phyloP scores from a whole-genome alignment of 1,140 invertebrate genomes.

The Drosophila littoralis region DNA sequence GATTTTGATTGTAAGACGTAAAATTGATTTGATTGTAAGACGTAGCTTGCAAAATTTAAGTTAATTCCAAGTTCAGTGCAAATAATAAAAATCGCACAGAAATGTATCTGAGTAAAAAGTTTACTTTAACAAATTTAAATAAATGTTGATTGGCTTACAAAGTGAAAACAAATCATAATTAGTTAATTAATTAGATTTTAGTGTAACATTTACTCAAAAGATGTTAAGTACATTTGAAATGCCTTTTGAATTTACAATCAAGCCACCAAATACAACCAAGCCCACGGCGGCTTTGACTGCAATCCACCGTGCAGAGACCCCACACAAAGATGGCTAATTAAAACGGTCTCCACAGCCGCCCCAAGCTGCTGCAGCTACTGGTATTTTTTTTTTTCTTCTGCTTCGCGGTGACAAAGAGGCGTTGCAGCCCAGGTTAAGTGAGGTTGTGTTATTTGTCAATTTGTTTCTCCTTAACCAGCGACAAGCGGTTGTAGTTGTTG shows the following conservation, averaged over 20 bases:
- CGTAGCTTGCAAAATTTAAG: not conserved
- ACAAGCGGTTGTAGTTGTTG: slow-evolving; percentile 44
- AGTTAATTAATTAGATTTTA: too few relatives aligned
- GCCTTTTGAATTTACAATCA: not conserved
- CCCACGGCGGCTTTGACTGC: not conserved
- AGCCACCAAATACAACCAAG: not conserved
- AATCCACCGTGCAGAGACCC: slow-evolving; percentile 18
- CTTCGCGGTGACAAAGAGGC: slow-evolving; percentile 59
- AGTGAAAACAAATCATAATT: too few relatives aligned
- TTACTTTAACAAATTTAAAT: too few relatives aligned
- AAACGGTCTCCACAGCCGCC: slow-evolving; percentile 40
- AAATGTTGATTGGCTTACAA: too few relatives aligned
- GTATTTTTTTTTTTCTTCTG: slow-evolving; percentile 23
- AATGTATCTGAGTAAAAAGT: not conserved
- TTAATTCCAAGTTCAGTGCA: not conserved
- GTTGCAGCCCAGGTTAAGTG: slow-evolving; percentile 73
- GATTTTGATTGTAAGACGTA: not conserved
- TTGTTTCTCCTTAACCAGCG: slow-evolving; percentile 73
- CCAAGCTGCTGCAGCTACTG: slow-evolving; percentile 33
- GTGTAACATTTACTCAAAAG: too few relatives aligned
- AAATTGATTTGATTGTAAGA: not conserved
- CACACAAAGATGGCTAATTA: slow-evolving; percentile 66
- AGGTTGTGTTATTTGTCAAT: slow-evolving; percentile 83
- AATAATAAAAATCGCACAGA: not conserved
- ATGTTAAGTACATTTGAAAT: too few relatives aligned